Evolutionary conservation across 1,140 invertebrate genomes (phyloP).

Genomic region (Colletes latitarsis): DNA sequence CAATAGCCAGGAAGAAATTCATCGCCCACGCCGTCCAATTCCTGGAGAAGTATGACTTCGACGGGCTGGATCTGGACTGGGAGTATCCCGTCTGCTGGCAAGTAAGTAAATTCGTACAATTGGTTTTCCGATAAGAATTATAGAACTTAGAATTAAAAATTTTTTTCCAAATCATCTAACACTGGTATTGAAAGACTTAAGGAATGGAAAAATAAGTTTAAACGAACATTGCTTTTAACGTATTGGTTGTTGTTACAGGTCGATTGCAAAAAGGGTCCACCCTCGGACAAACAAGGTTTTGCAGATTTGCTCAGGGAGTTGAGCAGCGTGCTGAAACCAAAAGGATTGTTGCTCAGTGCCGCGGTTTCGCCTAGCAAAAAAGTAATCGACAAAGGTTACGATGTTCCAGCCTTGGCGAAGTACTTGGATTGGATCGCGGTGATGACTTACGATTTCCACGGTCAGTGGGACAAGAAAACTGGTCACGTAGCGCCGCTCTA

Average conservation of each 20-base stretch:
- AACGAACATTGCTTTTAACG: neutral
- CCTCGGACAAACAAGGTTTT: conserved; percentile 91
- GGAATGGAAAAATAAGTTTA: neutral
- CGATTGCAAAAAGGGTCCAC: conserved; percentile 91
- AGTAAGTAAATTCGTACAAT: conserved; percentile 76
- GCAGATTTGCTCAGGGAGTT: conserved; percentile 88
- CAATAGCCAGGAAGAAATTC: conserved; percentile 86
- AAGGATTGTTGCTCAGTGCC: conserved; percentile 88
- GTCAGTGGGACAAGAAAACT: conserved; percentile 92
- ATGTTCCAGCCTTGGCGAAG: conserved; percentile 87
- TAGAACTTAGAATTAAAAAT: too few relatives aligned
- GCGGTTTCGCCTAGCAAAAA: conserved; percentile 94
- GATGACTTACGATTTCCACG: conserved; percentile 94
- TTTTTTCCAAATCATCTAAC: too few relatives aligned
- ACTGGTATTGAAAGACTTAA: too few relatives aligned
- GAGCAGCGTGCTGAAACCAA: conserved; percentile 87
- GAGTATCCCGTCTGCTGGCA: conserved; percentile 97
- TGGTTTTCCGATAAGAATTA: too few relatives aligned
- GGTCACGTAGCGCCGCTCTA: conserved; percentile 92
- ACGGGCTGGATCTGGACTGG: conserved; percentile 94
- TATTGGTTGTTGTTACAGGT: conserved; percentile 62
- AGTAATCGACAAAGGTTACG: conserved; percentile 92
- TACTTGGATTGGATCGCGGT: conserved; percentile 93
- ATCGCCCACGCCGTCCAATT: conserved; percentile 89
- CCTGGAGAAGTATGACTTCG: conserved; percentile 91